phyloP scores from a whole-genome alignment of 2,797 vertebrate genomes.

The Psittacula derbiana region DNA sequence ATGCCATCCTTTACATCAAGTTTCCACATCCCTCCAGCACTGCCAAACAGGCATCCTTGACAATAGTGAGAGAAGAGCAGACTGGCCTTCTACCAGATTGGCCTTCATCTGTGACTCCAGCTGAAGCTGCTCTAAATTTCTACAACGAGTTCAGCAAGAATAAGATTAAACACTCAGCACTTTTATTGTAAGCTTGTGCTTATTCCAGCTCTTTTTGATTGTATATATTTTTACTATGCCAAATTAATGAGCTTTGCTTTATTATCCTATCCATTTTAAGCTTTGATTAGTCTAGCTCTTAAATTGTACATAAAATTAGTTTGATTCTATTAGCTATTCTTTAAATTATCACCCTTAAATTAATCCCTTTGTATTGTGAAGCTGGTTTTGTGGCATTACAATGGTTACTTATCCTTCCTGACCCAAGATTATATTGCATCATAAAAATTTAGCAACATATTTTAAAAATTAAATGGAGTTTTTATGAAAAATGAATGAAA shows the following conservation, averaged over 20 bases:
- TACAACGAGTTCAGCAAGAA: neutral
- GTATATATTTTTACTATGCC: neutral
- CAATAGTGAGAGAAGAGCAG: neutral
- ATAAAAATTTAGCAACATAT: conserved; percentile 1
- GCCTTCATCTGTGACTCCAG: neutral
- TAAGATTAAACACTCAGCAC: neutral
- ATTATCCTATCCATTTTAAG: conserved; percentile 6
- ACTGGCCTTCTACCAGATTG: neutral
- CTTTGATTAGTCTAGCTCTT: conserved; percentile 23
- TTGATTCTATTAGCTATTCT: conserved; percentile 23
- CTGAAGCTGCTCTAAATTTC: neutral
- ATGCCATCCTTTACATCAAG: neutral
- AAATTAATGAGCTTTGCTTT: conserved; percentile 13
- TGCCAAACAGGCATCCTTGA: neutral
- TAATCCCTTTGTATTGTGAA: neutral
- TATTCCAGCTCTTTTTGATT: neutral
- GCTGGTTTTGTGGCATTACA: neutral
- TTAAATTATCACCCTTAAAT: conserved; percentile 5
- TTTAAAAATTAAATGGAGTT: conserved; percentile 21
- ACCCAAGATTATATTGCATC: neutral
- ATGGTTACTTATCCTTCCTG: neutral
- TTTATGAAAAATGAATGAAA: neutral
- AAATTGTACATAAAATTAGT: neutral
- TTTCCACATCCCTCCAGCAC: neutral
- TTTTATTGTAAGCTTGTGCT: neutral